Evolutionary conservation across 2,888 invertebrate genomes (phyloP).

Genomic region (Azorinus chamasolen): DNA sequence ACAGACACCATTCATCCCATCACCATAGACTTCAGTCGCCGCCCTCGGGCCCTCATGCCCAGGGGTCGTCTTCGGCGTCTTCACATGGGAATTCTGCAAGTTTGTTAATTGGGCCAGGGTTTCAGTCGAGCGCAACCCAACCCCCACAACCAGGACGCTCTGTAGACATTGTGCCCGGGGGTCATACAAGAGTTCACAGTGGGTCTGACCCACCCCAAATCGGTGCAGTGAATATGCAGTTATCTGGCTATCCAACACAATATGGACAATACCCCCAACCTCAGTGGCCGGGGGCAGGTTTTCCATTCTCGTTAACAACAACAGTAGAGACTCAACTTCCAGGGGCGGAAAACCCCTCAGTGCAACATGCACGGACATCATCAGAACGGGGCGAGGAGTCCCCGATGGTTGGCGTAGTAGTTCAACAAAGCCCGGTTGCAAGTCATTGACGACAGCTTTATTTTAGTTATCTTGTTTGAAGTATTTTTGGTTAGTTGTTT

Average conservation of each 20-base stretch:
- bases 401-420: constrained; percentile 95
- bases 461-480: constrained; percentile 59
- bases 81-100: constrained; percentile 59
- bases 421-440: constrained; percentile 97
- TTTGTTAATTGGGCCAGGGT: constrained; percentile 63
- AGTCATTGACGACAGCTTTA: constrained; percentile 90
- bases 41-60: constrained; percentile 56
- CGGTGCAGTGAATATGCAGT: constrained; percentile 86
- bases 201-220: constrained; percentile 86
- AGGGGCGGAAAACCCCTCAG: constrained; percentile 62
- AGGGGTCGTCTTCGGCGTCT: constrained; percentile 31
- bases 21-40: constrained; percentile 71
- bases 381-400: constrained; percentile 89
- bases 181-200: constrained; percentile 68
- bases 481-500: not conserved
- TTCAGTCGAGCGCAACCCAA: constrained; percentile 60
- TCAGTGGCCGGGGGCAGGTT: constrained; percentile 74
- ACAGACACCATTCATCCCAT: constrained; percentile 73
- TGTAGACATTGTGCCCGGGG: constrained; percentile 64
- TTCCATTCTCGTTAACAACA: constrained; percentile 74
- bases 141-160: constrained; percentile 62
- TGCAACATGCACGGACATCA: constrained; percentile 70
- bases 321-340: constrained; percentile 61
- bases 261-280: constrained; percentile 76
- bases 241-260: constrained; percentile 78